Evolutionary conservation across 2,113 vertebrate genomes (phyloP), one percentile per base, ranked within the genome.

Genomic region (Probosciger aterrimus): DNA sequence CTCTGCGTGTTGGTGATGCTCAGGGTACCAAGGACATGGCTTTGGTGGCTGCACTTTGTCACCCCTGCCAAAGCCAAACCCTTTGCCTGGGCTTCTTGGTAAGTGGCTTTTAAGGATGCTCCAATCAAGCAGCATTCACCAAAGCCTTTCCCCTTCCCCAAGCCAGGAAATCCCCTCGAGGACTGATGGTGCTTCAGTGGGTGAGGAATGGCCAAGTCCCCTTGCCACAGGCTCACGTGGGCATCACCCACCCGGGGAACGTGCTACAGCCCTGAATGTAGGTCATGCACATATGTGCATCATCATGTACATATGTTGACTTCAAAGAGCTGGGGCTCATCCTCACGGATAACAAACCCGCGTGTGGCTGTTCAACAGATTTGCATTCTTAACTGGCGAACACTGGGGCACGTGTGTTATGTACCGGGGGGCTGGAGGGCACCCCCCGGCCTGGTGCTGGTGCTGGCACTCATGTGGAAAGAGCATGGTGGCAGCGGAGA

Each of bases 401-500:
- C 14, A 3, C 2, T n/a, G n/a, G 62, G 68, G 37, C 79, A 43
- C 16, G 27, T 16, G 64, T 5, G 8, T 33, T 8, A 11, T 4
- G 23, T 23, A 33, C 19, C 0, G 3, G 60, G 57, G 22, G 25
- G 60, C 5, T 1, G 10, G 9, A 18, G 37, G 68, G 19, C 8
- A 9, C 46, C 37, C 49, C 39, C 39, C 22, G 3, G 53, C n/a
- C 85, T 7, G 73, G 57, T 63, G 50, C 64, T 24, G 12, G 78
- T 11, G 6, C 73, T 44, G 97, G 97, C 94, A 89, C 84, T 98
- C 95, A 97, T 97, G 98, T 96, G 96, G 97, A 98, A 98, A 96
- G 96, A 92, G 97, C 96, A 53, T 68, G 63, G 97, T 31, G 93
- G 97, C 93, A 94, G 97, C 64, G 57, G 94, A 94, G 96, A 95